Percentiles rank a stretch among this genome's conserved stretches.
These are phyloP conservation scores for Netelia melanura DNA, from an alignment of 2,888 invertebrate genomes.

Conservation along the genomic window DNA sequence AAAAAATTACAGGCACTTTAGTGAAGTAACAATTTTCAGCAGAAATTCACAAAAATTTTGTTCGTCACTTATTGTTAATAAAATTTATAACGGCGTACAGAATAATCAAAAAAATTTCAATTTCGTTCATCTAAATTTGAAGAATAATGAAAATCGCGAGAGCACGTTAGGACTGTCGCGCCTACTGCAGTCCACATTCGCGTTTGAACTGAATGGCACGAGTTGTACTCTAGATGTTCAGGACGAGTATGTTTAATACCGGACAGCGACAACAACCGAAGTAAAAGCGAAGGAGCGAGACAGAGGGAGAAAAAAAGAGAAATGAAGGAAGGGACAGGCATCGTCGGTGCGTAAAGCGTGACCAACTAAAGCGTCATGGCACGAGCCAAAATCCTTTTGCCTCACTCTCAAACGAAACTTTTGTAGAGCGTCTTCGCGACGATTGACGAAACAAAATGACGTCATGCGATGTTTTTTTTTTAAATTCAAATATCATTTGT, in stretches of 20 bases:
- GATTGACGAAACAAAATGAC: background rate
- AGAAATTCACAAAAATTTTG: background rate
- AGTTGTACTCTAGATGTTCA: slow-evolving; percentile 77
- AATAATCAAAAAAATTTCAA: background rate
- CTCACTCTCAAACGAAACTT: slow-evolving; percentile 56
- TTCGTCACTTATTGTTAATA: too few relatives aligned
- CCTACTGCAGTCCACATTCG: slow-evolving; percentile 68
- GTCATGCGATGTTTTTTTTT: background rate
- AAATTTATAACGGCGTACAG: too few relatives aligned
- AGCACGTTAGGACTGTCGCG: slow-evolving; percentile 44
- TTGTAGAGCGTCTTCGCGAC: slow-evolving; percentile 5
- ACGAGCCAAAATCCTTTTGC: slow-evolving; percentile 82
- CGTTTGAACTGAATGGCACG: slow-evolving; percentile 76
- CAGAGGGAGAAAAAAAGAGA: slow-evolving; percentile 66
- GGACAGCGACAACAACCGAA: slow-evolving; percentile 40
- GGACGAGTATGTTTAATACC: slow-evolving; percentile 71
- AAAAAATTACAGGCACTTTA: background rate
- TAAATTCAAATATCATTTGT: background rate
- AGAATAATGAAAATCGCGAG: slow-evolving; percentile 42
- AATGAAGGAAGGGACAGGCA: slow-evolving; percentile 83
- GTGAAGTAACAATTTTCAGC: background rate
- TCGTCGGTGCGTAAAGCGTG: slow-evolving; percentile 84
- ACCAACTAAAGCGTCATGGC: slow-evolving; percentile 81
- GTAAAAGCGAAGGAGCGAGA: slow-evolving; percentile 14
- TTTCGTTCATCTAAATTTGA: background rate